Conservation (phyloP, 2,797 vertebrate species). For the Sebastes hubbsi region DNA sequence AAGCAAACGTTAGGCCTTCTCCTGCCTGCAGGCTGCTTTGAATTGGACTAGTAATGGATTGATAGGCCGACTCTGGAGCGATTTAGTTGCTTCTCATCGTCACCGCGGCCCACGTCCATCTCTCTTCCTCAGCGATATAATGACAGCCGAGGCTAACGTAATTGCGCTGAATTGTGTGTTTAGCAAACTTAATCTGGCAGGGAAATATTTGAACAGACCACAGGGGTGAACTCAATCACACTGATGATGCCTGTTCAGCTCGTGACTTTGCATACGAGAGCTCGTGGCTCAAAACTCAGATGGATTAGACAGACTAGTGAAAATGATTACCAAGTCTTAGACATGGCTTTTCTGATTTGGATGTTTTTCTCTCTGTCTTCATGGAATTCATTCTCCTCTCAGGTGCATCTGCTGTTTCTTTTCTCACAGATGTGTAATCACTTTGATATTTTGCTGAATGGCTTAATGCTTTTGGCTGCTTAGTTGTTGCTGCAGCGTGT, state of each 20-base stretch:
- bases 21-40: conserved; percentile 22
- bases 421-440: background rate
- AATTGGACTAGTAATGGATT: conserved; percentile 33
- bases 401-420: background rate
- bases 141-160: conserved; percentile 50
- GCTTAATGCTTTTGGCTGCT: background rate
- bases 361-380: background rate
- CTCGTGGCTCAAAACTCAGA: background rate
- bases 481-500: background rate
- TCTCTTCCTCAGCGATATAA: conserved; percentile 27
- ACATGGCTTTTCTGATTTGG: conserved; percentile 26
- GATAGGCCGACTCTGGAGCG: conserved; percentile 23
- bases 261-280: conserved; percentile 53
- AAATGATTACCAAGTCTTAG: conserved; percentile 8
- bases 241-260: conserved; percentile 57
- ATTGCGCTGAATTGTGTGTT: conserved; percentile 75
- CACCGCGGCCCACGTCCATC: background rate
- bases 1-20: conserved; percentile 2
- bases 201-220: conserved; percentile 75
- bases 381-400: background rate
- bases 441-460: background rate
- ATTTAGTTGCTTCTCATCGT: conserved; percentile 19
- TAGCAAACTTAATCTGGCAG: conserved; percentile 74
- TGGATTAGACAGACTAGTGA: conserved; percentile 27
- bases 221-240: conserved; percentile 59